Base-by-base conservation (phyloP, 2,113 vertebrate species). In the Trinectes maculatus region DNA sequence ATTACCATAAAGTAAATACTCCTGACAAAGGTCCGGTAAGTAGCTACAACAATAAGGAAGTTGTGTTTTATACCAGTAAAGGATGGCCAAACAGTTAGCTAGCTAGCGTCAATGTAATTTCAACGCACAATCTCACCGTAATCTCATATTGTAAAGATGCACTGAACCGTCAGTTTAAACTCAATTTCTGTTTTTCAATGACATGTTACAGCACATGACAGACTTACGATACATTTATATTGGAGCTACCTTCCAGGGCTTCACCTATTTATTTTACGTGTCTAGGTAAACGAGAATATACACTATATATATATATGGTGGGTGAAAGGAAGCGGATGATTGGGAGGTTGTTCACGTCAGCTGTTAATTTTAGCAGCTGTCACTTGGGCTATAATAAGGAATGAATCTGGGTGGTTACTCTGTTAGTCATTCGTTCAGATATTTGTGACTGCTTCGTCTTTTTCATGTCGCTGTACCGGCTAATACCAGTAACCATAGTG, bases 21-120 rank as follows among this genome's bases (percentile, higher is more conserved):
- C 25, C 8, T 54, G 74, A 25, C 57, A 49, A 6, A 67, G 68
- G 18, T 4, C 39, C 15, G 87, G 89, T 91, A 24, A 88, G 87
- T 84, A 55, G 71, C 63, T 71, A 22, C 67, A 46, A 1, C 37
- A 1, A 13, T 36, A 40, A 18, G 66, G 0, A 49, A 60, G 21
- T 11, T 29, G 25, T 36, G 40, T 76, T 74, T 80, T 48, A 19
- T 49, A 15, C 16, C 65, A 71, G 36, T 47, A 58, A 69, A 77
- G 13, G 44, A 12, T 78, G 54, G 43, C 12, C 57, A 71, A 70
- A 86, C 62, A 87, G 86, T 21, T 54, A 54, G 49, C 86, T 77
- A 87, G 83, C 85, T 82, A 85, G 78, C 77, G 71, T 36, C 43
- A 57, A 9, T 49, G 70, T 33, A 3, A 52, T 2, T 8, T 46